Evolutionary conservation across 2,888 invertebrate genomes (phyloP), one percentile per base, ranked within the genome.

Genomic region (Sthenelais limicola): DNA sequence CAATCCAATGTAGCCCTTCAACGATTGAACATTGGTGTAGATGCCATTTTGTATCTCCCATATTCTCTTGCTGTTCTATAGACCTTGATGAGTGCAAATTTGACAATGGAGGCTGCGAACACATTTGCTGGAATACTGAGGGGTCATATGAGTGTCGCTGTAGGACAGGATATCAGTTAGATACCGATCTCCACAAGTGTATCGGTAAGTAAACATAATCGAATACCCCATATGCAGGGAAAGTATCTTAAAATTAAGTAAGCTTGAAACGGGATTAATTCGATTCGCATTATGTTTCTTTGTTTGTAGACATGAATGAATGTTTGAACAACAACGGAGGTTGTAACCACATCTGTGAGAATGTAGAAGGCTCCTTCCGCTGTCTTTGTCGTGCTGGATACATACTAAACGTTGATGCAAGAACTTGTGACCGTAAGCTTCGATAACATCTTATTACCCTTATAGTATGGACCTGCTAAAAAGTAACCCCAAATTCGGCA

Each of bases 281-380:
- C n/a, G n/a, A n/a, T n/a, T n/a, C n/a, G n/a, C n/a, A n/a, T n/a
- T n/a, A n/a, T n/a, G n/a, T 3, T 68, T 73, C 18, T 21, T 49
- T 47, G 0, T 35, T 49, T 68, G 18, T 51, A 76, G 76, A 76
- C 32, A 32, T 74, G 3, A 67, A 76, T 18, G 76, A 76, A 62
- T 76, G 76, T 38, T 12, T 9, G 12, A 24, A 48, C 28, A 52
- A 71, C 28, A 72, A 75, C 32, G 71, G 71, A n/a, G 68, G 73
- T 0, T 76, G 76, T 49, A 30, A 69, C 18, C 76, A 76, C 21
- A 43, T 47, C 32, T 76, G 76, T 47, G 33, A 70, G n/a, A 76
- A 76, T 33, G 35, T 51, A 0, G 49, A 35, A 15, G 76, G 76
- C 0, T 71, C 73, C 18, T 76, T 54, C 62, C 21, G 35, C 32